Base-by-base conservation (phyloP, 2,888 invertebrate genomes). In the Masnerella sp. region DNA sequence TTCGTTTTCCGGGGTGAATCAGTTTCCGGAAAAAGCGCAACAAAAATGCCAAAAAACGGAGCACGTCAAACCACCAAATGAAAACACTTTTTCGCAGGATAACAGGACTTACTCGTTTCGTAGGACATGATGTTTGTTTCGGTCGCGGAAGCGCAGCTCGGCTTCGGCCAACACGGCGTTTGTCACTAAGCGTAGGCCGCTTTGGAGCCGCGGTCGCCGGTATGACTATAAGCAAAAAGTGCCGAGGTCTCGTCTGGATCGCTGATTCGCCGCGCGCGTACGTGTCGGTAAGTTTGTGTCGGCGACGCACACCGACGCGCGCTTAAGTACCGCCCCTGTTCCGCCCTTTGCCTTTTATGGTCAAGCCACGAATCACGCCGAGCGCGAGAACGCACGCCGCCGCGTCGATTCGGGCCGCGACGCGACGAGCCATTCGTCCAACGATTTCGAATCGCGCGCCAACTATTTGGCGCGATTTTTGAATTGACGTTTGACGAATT, bases 311-410 rank as follows among this genome's bases (percentile, higher is more conserved):
- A 74, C 64, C 70, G 69, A 40, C 4, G 52, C 59, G 58, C 12
- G 8, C 38, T 45, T 52, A 54, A 45, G 64, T 62, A 56, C 65
- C 78, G 80, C 81, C 79, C 78, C 77, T 77, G 82, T 83, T 80
- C 84, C 84, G 83, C 84, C 84, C 84, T 83, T 84, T 77, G 77
- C 83, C 84, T 84, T 84, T 83, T 84, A 83, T 84, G 83, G 84
- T 62, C 52, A 72, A 64, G 76, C 43, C 56, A 43, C 34, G 56
- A 32, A 43, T 18, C 43, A 22, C 5, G 28, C 20, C 32, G 17
- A 9, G 1, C 34, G 22, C 43, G 7, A 43, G 43, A 58, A 14
- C 32, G 34, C 34, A 43, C 43, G 22, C 5, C 28, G 18, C 43
- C 30, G 42, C 40, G 30, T 28, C 30, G 18, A 11, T 36, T 28